phyloP scores from a whole-genome alignment of 2,113 vertebrate species.

The Pelvicachromis taeniatus region DNA sequence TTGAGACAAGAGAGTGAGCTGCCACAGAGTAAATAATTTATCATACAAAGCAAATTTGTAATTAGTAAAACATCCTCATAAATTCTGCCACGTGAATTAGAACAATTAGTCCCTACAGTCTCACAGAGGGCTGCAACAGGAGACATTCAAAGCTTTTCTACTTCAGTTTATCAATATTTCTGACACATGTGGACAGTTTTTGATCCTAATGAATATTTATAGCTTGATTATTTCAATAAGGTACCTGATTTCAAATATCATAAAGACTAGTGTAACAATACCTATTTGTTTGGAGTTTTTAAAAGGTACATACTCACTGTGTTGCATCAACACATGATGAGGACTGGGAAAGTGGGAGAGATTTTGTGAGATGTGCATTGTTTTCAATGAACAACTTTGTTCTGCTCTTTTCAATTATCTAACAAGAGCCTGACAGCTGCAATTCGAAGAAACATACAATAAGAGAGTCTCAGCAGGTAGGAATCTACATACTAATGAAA shows the following conservation, averaged over 20 bases:
- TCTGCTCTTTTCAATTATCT: neutral
- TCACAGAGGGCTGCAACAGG: neutral
- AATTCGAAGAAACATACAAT: neutral
- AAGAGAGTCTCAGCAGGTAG: neutral
- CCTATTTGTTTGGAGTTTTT: neutral
- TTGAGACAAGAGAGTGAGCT: neutral
- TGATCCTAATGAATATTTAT: slow-evolving; percentile 1
- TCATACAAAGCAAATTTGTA: neutral
- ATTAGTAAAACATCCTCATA: neutral
- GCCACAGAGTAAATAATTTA: neutral
- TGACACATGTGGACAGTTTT: neutral
- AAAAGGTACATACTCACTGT: neutral
- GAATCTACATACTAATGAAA: neutral
- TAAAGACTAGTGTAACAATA: neutral
- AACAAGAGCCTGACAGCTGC: neutral
- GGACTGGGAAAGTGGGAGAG: neutral
- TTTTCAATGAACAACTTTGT: neutral
- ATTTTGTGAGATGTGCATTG: neutral
- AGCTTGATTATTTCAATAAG: neutral
- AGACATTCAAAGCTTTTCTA: neutral
- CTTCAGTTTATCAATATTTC: neutral
- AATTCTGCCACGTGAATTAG: neutral
- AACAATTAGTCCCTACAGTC: neutral
- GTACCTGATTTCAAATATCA: neutral
- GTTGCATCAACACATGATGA: neutral